These are phyloP conservation scores for Arrhamphus sclerolepis DNA, from an alignment of 2,797 vertebrate genomes.

Conservation along the genomic window DNA sequence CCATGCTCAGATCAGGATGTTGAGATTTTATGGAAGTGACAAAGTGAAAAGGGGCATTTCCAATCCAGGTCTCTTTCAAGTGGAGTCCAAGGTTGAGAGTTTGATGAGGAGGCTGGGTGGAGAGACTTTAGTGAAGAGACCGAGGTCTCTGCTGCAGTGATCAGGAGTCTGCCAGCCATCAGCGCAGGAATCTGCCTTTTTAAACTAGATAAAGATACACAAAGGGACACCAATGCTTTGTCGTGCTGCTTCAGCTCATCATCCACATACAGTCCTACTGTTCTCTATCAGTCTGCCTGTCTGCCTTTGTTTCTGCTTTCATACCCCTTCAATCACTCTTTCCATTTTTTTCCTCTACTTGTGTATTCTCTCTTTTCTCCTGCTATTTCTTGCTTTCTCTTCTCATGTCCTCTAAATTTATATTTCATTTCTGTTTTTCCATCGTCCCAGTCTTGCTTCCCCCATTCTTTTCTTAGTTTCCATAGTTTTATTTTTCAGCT, in stretches of 20 bases:
- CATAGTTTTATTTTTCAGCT: not conserved
- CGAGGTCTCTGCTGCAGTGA: slow-evolving; percentile 34
- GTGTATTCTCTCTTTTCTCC: not conserved
- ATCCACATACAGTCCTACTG: slow-evolving; percentile 2
- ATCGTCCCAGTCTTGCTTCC: not conserved
- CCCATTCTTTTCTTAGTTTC: too few species aligned
- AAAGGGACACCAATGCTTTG: slow-evolving; percentile 10
- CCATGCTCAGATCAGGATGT: not conserved
- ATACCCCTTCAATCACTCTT: not conserved
- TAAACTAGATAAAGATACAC: slow-evolving; percentile 38
- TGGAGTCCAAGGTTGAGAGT: not conserved
- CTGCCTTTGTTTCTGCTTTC: not conserved
- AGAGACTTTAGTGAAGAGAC: slow-evolving; percentile 8
- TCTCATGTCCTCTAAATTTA: not conserved
- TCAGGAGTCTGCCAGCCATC: slow-evolving; percentile 30
- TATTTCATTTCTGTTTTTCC: not conserved
- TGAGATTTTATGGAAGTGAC: slow-evolving; percentile 7
- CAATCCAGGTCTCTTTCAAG: not conserved
- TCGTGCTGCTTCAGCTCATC: slow-evolving; percentile 27
- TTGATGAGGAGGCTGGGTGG: slow-evolving; percentile 4
- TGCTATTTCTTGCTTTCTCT: not conserved
- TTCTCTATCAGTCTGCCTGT: slow-evolving; percentile 19
- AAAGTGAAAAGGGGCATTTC: slow-evolving; percentile 11
- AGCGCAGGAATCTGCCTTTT: slow-evolving; percentile 33
- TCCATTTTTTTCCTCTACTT: not conserved